phyloP scores from a whole-genome alignment of 2,888 invertebrate genomes.

The Spatulosminthurus flaviceps region DNA sequence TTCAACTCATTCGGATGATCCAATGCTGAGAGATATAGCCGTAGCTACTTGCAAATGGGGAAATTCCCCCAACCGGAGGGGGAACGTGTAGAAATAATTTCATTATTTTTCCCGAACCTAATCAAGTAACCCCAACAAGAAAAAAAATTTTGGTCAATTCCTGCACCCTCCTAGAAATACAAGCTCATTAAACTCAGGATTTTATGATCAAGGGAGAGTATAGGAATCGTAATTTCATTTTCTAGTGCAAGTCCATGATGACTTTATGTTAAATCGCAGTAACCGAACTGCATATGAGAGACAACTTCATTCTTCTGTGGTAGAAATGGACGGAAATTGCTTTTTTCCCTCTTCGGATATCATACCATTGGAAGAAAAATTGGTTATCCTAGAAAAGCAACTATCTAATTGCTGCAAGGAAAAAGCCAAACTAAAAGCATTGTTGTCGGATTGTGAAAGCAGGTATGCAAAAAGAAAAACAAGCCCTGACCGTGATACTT shows the following conservation, averaged over 20 bases:
- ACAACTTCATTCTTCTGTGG: conserved; percentile 1
- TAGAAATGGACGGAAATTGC: conserved; percentile 35
- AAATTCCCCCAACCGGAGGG: too few relatives aligned
- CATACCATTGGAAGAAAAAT: conserved; percentile 56
- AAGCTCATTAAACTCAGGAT: too few relatives aligned
- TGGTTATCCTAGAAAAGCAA: conserved; percentile 58
- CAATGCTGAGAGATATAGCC: too few relatives aligned
- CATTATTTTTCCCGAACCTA: too few relatives aligned
- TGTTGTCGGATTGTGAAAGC: conserved; percentile 54
- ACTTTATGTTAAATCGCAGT: conserved; percentile 47
- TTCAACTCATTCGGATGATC: too few relatives aligned
- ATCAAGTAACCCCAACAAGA: too few relatives aligned
- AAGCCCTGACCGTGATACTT: conserved; percentile 33
- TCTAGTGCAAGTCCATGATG: conserved; percentile 58
- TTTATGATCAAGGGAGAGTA: too few relatives aligned
- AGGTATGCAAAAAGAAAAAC: conserved; percentile 31
- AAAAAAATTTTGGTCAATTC: too few relatives aligned
- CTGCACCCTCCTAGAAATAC: too few relatives aligned
- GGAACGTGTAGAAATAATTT: too few relatives aligned
- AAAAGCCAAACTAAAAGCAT: conserved; percentile 57
- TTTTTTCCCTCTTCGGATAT: conserved; percentile 55
- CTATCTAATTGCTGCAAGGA: conserved; percentile 62
- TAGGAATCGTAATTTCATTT: too few relatives aligned
- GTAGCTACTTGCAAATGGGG: too few relatives aligned
- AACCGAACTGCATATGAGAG: conserved; percentile 29